Base-by-base conservation (phyloP, 1,140 invertebrate species). In the Stegodyphus dumicola region DNA sequence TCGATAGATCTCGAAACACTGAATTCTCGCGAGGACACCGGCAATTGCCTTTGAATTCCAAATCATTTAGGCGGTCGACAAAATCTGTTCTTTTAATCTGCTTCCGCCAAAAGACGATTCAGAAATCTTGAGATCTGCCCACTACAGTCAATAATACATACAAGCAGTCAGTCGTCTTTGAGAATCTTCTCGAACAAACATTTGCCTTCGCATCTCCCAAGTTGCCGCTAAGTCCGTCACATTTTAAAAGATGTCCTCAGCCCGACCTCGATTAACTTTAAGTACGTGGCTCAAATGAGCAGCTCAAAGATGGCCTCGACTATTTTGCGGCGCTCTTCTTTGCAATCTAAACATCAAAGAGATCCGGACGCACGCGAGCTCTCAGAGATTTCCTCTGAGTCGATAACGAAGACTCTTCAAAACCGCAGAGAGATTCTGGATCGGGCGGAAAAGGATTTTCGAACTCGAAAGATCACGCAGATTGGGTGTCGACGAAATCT, bases 321-420 rank as follows among this genome's bases (percentile, higher is more conserved):
- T 60, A 60, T 60, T 60, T 60, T 60, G 56, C 9, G 56, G 56
- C 56, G 56, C 56, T 33, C 33, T 33, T 33, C 33, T 67, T 67
- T 67, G 17, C 15, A 67, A 67, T n/a, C 66, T 67, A 67, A 64
- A 78, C 64, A 66, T 78, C 77, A 78, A 78, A 78, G 77, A 56
- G 54, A 49, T n/a, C 51, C 77, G 77, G 51, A 49, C 15, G 33
- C 77, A 33, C 64, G 66, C 48, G 64, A 78, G 64, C 67, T 78
- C 65, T 78, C 64, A 69, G 77, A 78, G 65, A 53, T 78, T 33
- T 33, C 33, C 33, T 33, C 66, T n/a, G 15, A 78, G 77, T 78
- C 77, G 65, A 78, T 78, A 78, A 78, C 77, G 77, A 69, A 69
- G 77, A 54, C 77, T 69, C 77, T 78, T 78, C 49, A 78, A 78